These are phyloP conservation scores for Eupsilia transversa DNA, from an alignment of 2,888 invertebrate species.

Conservation along the genomic window DNA sequence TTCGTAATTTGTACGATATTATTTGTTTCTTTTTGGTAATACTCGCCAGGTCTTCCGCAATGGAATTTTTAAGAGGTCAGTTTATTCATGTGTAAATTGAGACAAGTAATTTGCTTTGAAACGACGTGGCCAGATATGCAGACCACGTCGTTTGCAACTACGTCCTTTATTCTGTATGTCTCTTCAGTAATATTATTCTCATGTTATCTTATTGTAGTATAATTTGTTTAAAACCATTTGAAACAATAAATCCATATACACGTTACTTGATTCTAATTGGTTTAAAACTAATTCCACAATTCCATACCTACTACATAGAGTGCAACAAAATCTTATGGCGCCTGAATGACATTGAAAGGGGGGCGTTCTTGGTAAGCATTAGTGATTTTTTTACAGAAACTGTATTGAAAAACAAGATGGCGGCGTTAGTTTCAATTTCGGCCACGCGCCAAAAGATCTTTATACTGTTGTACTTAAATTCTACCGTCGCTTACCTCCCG, in stretches of 20 bases:
- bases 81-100: neutral
- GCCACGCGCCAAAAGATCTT: neutral
- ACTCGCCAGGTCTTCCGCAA: neutral
- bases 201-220: neutral
- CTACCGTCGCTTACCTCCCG: slow-evolving; percentile 82
- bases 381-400: neutral
- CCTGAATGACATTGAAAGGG: neutral
- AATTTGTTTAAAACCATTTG: neutral
- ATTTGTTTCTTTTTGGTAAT: neutral
- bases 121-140: neutral
- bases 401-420: neutral
- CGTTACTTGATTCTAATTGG: neutral
- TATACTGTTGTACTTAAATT: neutral
- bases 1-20: slow-evolving; percentile 3
- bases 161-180: neutral
- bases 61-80: neutral
- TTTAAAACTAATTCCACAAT: neutral
- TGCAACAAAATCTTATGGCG: neutral
- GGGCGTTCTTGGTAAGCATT: no score
- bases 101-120: neutral
- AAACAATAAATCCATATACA: neutral
- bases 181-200: neutral
- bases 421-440: neutral
- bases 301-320: neutral
- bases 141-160: no score